Conservation (phyloP, 53 echinoderm and acorn worm genomes). For the Arbacia lixula region DNA sequence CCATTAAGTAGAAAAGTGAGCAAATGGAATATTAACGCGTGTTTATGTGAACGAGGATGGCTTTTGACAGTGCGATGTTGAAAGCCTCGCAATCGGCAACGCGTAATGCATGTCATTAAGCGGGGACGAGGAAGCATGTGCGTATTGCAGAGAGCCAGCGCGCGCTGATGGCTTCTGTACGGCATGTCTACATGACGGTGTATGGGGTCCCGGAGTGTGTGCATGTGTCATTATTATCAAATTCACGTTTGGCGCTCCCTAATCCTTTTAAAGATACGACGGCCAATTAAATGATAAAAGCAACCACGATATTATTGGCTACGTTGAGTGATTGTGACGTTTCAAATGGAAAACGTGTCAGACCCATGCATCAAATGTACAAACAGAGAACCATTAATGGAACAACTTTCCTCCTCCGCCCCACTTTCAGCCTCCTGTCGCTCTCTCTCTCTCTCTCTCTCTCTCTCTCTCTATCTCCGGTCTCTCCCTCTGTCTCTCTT, state of each 20-base stretch:
- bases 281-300: conserved; percentile 63
- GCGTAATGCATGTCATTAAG: conserved; percentile 46
- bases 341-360: conserved; percentile 59
- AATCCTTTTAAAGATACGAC: conserved; percentile 60
- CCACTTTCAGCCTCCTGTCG: conserved; percentile 10
- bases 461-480: conserved; percentile 7
- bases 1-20: conserved; percentile 59
- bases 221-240: conserved; percentile 56
- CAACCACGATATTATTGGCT: conserved; percentile 57
- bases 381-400: conserved; percentile 60
- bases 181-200: neutral
- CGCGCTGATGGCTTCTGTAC: conserved; percentile 11
- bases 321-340: conserved; percentile 58
- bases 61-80: conserved; percentile 27
- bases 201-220: conserved; percentile 2
- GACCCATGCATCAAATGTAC: conserved; percentile 52
- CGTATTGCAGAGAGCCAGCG: conserved; percentile 46
- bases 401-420: conserved; percentile 54
- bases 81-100: conserved; percentile 12
- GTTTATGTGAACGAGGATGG: conserved; percentile 51
- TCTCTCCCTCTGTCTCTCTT: conserved; percentile 43
- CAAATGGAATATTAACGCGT: conserved; percentile 62
- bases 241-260: conserved; percentile 47
- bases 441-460: too few relatives aligned
- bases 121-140: conserved; percentile 10